Evolutionary conservation across 2,888 invertebrate genomes (phyloP).

Genomic region (Meliscaeva auricollis): DNA sequence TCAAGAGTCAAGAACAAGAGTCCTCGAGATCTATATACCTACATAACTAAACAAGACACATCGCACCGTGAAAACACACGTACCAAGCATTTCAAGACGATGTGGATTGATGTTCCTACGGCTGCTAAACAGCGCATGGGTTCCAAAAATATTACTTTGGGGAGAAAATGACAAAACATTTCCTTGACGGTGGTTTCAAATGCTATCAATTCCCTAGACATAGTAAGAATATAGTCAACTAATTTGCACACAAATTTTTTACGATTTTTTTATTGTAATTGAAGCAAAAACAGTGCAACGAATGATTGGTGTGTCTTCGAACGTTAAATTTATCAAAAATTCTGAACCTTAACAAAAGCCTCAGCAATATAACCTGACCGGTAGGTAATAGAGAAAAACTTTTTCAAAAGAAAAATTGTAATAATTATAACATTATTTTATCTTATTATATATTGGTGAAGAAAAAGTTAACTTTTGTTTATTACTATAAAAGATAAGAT

Average conservation of each 20-base stretch:
- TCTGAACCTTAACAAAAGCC: neutral
- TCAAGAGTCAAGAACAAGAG: no score
- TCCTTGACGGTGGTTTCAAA: slow-evolving; percentile 12
- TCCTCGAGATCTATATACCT: no score
- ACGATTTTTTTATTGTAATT: slow-evolving; percentile 74
- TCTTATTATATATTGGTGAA: slow-evolving; percentile 49
- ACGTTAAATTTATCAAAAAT: slow-evolving; percentile 63
- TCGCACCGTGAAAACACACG: slow-evolving; percentile 14
- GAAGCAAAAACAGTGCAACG: slow-evolving; percentile 60
- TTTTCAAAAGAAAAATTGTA: slow-evolving; percentile 42
- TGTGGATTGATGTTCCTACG: slow-evolving; percentile 58
- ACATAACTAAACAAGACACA: neutral
- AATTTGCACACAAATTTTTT: slow-evolving; percentile 72
- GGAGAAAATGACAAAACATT: slow-evolving; percentile 70
- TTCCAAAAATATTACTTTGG: neutral
- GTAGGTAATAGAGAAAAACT: slow-evolving; percentile 45
- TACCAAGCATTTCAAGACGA: slow-evolving; percentile 36
- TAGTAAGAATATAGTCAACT: slow-evolving; percentile 55
- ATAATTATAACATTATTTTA: slow-evolving; percentile 53
- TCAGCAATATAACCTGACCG: no score
- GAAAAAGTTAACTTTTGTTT: slow-evolving; percentile 49
- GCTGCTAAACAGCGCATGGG: slow-evolving; percentile 51
- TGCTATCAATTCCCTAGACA: slow-evolving; percentile 68
- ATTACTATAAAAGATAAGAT: slow-evolving; percentile 51
- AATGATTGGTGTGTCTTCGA: slow-evolving; percentile 71